Percentiles rank a stretch among this genome's conserved stretches.
Evolutionary conservation across 2,888 invertebrate genomes (phyloP).

Genomic region (Lacanobia oleracea): DNA sequence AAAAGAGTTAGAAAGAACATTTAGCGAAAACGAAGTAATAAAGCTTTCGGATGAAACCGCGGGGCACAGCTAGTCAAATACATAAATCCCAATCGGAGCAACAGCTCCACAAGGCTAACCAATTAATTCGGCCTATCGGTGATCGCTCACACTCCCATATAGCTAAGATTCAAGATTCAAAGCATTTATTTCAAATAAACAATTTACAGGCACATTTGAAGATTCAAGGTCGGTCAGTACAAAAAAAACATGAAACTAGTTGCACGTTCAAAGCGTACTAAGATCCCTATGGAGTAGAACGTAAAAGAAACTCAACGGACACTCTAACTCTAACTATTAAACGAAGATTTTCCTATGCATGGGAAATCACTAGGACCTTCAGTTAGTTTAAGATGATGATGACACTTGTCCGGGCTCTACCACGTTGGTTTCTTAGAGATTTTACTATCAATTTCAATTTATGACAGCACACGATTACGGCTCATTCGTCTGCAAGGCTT

Average conservation of each 20-base stretch:
- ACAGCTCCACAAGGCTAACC: constrained; percentile 32
- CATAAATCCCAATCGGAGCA: constrained; percentile 42
- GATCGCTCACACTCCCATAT: not conserved
- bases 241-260: too few relatives aligned
- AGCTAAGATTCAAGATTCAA: not conserved
- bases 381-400: constrained; percentile 15
- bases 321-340: not conserved
- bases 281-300: too few relatives aligned
- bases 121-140: constrained; percentile 26
- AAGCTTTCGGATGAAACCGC: not conserved
- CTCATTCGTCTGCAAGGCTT: constrained; percentile 41
- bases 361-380: not conserved
- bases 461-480: constrained; percentile 24
- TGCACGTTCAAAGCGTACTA: too few relatives aligned
- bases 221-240: too few relatives aligned
- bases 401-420: constrained; percentile 16
- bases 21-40: not conserved
- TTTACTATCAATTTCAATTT: constrained; percentile 49
- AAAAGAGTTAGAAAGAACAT: not conserved
- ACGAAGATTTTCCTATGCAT: not conserved
- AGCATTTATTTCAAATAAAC: too few relatives aligned
- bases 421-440: constrained; percentile 6
- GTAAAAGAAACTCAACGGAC: too few relatives aligned
- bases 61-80: not conserved
- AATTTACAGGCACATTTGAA: too few relatives aligned